Evolutionary conservation across 2,888 invertebrate genomes (phyloP), one percentile per base, ranked within the genome.

Genomic region (Lumbricus terrestris): DNA sequence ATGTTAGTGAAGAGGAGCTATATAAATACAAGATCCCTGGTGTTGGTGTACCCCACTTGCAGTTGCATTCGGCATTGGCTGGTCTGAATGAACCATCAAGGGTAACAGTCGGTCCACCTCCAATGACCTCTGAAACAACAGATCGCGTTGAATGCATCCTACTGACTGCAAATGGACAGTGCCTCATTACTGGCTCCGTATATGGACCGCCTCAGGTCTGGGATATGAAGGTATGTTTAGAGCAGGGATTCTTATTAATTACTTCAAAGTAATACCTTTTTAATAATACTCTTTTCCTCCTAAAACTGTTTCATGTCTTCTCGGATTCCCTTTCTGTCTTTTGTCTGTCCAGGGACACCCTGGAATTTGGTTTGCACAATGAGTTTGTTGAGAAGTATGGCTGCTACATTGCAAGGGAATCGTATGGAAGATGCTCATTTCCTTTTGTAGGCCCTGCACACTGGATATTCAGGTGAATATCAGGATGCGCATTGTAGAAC

Each of bases 171-270:
- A 94, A 95, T 91, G 94, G 95, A n/a, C 91, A 93, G 6, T 93
- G 93, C 92, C 95, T 95, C 0, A 93, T 95, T 38, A 95, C 95
- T 13, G 95, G 95, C 13, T 95, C 95, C 37, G 93, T 93, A 90
- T 92, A 93, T 18, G 95, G 95, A 54, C 95, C 95, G 47, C 95
- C 95, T 29, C 95, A 95, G 93, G 94, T 95, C 54, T 95, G 95
- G 95, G 94, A 95, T 91, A 94, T 95, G 94, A 93, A 93, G 93
- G 95, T 95, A 91, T 16, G n/a, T 69, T 69, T n/a, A n/a, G 69
- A 69, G n/a, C 69, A 1, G 2, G 2, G 8, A n/a, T 69, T 15
- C 1, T n/a, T 5, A n/a, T n/a, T 69, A 69, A 69, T 69, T 69
- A 69, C n/a, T 29, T 69, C 8, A 69, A 69, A n/a, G 29, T n/a